These are phyloP conservation scores for Pluvialis apricaria DNA, from an alignment of 2,113 vertebrate genomes.

Conservation along the genomic window DNA sequence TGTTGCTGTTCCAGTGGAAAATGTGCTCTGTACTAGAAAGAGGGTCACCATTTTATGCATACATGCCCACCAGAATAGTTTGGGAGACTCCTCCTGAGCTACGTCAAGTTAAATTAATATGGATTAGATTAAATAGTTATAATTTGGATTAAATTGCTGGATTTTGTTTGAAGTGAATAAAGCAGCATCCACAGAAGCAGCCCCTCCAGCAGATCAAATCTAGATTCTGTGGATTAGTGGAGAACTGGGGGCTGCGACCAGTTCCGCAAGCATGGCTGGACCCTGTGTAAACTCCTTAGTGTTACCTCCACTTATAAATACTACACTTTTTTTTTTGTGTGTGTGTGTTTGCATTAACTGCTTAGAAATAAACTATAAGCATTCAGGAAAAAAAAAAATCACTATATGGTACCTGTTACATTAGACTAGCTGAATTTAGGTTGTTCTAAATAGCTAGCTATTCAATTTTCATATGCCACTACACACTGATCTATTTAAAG, in stretches of 20 bases:
- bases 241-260: not conserved
- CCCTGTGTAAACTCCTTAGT: not conserved
- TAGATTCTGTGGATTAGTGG: not conserved
- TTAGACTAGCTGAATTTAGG: not conserved
- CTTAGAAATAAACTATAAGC: not conserved
- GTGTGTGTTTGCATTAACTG: not conserved
- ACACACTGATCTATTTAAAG: not conserved
- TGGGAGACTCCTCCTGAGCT: not conserved
- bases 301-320: not conserved
- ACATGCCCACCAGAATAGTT: not conserved
- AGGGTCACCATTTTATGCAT: not conserved
- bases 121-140: too few species aligned
- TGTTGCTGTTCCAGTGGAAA: not conserved
- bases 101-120: too few species aligned
- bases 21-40: not conserved
- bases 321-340: not conserved
- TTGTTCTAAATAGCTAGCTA: not conserved
- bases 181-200: not conserved
- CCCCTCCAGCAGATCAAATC: not conserved
- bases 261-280: not conserved
- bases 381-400: not conserved
- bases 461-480: not conserved
- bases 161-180: not conserved
- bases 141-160: too few species aligned
- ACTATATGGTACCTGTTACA: not conserved